Base-by-base conservation (phyloP, 2,113 vertebrate genomes). In the Chitala chitala region DNA sequence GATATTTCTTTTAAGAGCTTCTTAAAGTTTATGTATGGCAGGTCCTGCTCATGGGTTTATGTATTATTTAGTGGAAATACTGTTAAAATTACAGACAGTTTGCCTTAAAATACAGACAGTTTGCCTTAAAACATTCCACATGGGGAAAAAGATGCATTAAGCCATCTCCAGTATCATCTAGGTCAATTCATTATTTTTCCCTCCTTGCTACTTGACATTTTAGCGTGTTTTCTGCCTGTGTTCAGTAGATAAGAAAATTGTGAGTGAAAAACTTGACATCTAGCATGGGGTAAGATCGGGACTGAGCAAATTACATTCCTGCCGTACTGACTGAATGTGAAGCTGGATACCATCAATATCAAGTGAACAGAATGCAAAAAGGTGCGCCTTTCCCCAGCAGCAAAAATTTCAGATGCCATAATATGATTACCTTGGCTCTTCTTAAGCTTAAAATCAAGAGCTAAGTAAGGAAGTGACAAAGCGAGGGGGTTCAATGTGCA, bases 161-260 rank as follows among this genome's bases (percentile, higher is more conserved):
- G 36, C 29, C 13, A 61, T 61, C 29, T 42, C 38, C 40, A 22
- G 1, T 4, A 44, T 22, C 22, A 26, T 46, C 64, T 44, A 66
- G 40, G n/a, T 29, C 31, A 33, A 24, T 24, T 36, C 31, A 10
- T 31, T 15, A 61, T 15, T 61, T 61, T 33, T 31, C 58, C 29
- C 10, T 54, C 22, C 20, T 54, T 12, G 17, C 22, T 12, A 61
- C 31, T 15, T 15, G 22, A 26, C 22, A 26, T 66, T 46, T 66
- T 26, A 4, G 63, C 38, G 42, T 40, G 55, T 58, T 61, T 61
- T 61, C 24, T 15, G 17, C 64, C 40, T 44, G 24, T 26, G n/a
- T 66, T 65, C 20, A 42, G 61, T n/a, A 42, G 61, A 42, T 33
- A 22, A 65, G 63, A 20, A 65, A 65, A 66, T 66, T 55, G 8